Evolutionary conservation across 2,113 vertebrate genomes (phyloP).

Genomic region (Azemiops feae): DNA sequence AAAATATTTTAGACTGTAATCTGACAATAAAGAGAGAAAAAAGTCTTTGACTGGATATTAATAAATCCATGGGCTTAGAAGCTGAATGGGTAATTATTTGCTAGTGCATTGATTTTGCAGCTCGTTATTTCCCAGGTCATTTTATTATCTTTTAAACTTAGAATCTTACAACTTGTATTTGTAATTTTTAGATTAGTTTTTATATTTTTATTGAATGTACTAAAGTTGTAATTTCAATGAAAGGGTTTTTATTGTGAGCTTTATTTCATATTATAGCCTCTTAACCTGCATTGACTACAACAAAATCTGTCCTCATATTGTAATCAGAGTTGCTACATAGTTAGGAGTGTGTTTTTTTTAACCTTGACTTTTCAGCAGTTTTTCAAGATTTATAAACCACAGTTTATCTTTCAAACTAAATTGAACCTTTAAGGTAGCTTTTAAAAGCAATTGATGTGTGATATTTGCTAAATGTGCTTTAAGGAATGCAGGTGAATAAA

Average conservation of each 20-base stretch:
- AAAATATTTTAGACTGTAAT: slow-evolving; percentile 18
- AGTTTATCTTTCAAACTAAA: background rate
- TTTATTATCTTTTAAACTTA: background rate
- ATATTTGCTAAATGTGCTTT: background rate
- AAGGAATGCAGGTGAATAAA: background rate
- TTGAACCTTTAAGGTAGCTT: background rate
- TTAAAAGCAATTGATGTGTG: background rate
- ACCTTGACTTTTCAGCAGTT: slow-evolving; percentile 24
- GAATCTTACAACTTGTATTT: background rate
- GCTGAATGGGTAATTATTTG: background rate
- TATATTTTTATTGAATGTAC: background rate
- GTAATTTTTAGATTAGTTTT: background rate
- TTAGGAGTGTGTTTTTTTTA: slow-evolving; percentile 13
- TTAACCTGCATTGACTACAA: background rate
- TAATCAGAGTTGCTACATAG: background rate
- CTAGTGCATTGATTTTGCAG: background rate
- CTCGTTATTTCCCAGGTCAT: background rate
- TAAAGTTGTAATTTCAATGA: background rate
- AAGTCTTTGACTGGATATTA: background rate
- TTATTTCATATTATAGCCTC: background rate
- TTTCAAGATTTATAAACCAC: background rate
- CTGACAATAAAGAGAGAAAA: background rate
- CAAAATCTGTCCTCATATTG: background rate
- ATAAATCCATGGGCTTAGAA: background rate
- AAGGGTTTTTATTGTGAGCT: background rate